phyloP scores from a whole-genome alignment of 2,888 invertebrate genomes.

The Merodon equestris region DNA sequence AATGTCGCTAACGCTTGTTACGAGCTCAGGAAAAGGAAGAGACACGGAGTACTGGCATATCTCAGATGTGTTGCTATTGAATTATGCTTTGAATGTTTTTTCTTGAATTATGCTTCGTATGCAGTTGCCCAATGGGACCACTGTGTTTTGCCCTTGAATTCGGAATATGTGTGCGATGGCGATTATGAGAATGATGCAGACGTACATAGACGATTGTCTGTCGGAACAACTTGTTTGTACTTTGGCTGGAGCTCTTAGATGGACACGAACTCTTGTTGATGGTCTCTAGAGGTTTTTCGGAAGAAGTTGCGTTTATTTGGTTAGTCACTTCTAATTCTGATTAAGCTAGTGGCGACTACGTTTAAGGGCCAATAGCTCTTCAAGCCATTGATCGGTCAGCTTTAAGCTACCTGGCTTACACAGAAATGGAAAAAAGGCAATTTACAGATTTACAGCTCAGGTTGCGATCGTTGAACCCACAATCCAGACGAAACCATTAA shows the following conservation, averaged over 20 bases:
- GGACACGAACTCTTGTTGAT: background rate
- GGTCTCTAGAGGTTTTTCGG: background rate
- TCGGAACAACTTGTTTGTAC: slow-evolving; percentile 31
- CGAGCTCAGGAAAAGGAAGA: background rate
- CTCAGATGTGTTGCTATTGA: slow-evolving; percentile 11
- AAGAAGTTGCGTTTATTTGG: too few species aligned
- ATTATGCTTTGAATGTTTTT: slow-evolving; percentile 44
- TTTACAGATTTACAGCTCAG: too few species aligned
- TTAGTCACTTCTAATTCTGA: too few species aligned
- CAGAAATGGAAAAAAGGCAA: too few species aligned
- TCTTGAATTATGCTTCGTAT: slow-evolving; percentile 44
- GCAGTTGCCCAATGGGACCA: slow-evolving; percentile 26
- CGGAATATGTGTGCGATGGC: slow-evolving; percentile 36
- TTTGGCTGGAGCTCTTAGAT: background rate
- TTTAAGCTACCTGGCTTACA: too few species aligned
- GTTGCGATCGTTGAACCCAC: too few species aligned
- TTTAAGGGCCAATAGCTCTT: too few species aligned
- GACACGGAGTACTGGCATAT: slow-evolving; percentile 21
- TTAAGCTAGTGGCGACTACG: too few species aligned
- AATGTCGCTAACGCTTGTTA: slow-evolving; percentile 28
- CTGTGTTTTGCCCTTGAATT: slow-evolving; percentile 36
- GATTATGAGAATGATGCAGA: slow-evolving; percentile 8
- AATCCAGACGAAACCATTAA: too few species aligned
- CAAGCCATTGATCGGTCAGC: too few species aligned
- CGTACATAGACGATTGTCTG: background rate